phyloP scores from a whole-genome alignment of 2,888 invertebrate species.

The Machimus rusticus region DNA sequence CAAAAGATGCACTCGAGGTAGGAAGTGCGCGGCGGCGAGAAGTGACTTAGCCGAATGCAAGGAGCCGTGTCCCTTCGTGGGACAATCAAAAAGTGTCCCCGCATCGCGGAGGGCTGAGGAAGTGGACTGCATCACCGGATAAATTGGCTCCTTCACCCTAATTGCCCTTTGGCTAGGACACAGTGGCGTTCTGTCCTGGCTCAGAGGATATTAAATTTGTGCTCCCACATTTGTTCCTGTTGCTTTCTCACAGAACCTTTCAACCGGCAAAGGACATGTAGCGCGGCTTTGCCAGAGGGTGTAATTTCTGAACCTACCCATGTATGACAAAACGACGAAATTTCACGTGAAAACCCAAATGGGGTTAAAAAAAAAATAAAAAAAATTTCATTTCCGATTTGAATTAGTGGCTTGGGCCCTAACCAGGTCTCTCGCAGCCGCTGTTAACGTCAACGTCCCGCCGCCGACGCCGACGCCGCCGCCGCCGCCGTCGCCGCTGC shows the following conservation, averaged over 20 bases:
- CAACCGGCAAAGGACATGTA: constrained; percentile 24
- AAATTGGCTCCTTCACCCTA: constrained; percentile 45
- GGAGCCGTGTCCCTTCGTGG: neutral
- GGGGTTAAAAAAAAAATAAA: constrained; percentile 25
- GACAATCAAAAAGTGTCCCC: neutral
- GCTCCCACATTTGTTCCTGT: constrained; percentile 38
- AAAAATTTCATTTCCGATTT: constrained; percentile 48
- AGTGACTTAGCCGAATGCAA: neutral
- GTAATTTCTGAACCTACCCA: constrained; percentile 48
- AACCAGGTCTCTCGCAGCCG: constrained; percentile 21
- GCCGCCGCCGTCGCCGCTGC: neutral
- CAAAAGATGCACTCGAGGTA: neutral
- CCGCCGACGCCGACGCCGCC: constrained; percentile 1
- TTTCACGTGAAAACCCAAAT: constrained; percentile 29
- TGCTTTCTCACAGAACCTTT: constrained; percentile 39
- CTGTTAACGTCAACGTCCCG: constrained; percentile 1
- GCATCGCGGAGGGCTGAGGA: constrained; percentile 38
- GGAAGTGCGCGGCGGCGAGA: neutral
- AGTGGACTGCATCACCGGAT: constrained; percentile 45
- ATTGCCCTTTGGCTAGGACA: constrained; percentile 35
- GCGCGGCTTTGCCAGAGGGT: constrained; percentile 36
- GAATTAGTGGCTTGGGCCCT: constrained; percentile 47
- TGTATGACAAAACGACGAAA: constrained; percentile 47
- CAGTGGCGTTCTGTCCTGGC: neutral
- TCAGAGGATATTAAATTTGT: constrained; percentile 47